Conservation (phyloP, 1,140 invertebrate species). For the Euglossa dilemma region DNA sequence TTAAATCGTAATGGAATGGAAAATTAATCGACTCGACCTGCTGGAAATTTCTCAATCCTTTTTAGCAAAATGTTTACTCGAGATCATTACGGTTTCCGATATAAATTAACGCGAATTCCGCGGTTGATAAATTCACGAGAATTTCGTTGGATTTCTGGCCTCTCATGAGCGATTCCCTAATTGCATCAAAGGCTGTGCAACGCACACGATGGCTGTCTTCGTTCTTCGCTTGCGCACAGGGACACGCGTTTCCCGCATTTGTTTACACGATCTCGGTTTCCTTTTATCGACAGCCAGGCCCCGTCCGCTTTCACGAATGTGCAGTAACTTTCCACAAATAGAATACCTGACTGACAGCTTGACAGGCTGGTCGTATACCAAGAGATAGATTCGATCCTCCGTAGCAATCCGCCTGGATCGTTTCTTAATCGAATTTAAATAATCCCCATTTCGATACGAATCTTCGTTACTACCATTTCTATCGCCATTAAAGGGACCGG, state of each 20-base stretch:
- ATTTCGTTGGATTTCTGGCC: too few relatives aligned
- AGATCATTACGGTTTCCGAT: too few relatives aligned
- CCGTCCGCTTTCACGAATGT: slow-evolving; percentile 44
- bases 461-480: too few relatives aligned
- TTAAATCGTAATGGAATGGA: too few relatives aligned
- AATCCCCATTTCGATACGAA: too few relatives aligned
- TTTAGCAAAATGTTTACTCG: too few relatives aligned
- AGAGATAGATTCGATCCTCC: background rate
- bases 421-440: slow-evolving; percentile 6
- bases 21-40: too few relatives aligned
- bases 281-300: slow-evolving; percentile 39
- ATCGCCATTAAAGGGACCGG: too few relatives aligned
- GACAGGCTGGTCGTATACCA: slow-evolving; percentile 12
- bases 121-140: too few relatives aligned
- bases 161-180: background rate
- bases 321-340: slow-evolving; percentile 52
- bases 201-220: background rate
- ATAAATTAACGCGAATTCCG: too few relatives aligned
- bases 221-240: background rate
- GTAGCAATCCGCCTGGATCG: background rate
- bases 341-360: slow-evolving; percentile 31
- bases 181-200: background rate
- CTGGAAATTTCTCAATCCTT: too few relatives aligned
- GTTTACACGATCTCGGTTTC: slow-evolving; percentile 24
- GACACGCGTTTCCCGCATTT: slow-evolving; percentile 18